Evolutionary conservation across 2,113 vertebrate genomes (phyloP), one percentile per base, ranked within the genome.

Genomic region (Alectura lathami): DNA sequence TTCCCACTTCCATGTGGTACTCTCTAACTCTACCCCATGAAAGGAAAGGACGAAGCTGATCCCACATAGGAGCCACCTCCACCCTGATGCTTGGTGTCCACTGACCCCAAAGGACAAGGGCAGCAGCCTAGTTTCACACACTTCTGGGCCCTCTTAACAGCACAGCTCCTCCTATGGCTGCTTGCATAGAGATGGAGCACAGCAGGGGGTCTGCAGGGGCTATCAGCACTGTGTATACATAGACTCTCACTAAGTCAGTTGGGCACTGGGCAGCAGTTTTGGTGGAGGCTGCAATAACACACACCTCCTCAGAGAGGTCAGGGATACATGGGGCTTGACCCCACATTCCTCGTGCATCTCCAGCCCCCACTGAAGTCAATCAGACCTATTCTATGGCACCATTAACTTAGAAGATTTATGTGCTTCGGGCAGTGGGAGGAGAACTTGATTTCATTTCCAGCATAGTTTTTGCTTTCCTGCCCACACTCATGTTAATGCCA

Each of bases 371-470:
- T 81, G 72, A 88, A 94, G 85, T 74, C 72, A 88, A 5, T 80
- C 91, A 94, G 91, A 50, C 38, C 78, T 38, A 47, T 96, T 95
- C 91, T 95, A 72, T 74, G 75, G 75, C 93, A 89, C 83, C 51
- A 89, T 94, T 93, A 91, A 77, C 75, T 62, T 10, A 27, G 32
- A 94, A 91, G 93, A 95, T 95, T 97, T 95, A 95, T 95, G 91
- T 80, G 50, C 78, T 93, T 85, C 3, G 12, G 89, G 59, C 81
- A 89, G 74, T 82, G 89, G 95, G 95, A 94, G 94, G 91, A 96
- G 80, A 93, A 66, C 51, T 79, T 84, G 60, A 62, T 96, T 93
- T 87, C 48, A 57, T 89, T 87, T 94, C 83, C 83, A 91, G 74
- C 81, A 53, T 6, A 80, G 82, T 23, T 89, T 88, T 94, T 85